Percentiles rank a stretch among this genome's conserved stretches.
phyloP scores from a whole-genome alignment of 35 echinoderm and acorn worm genomes.

The Antedon bifida region DNA sequence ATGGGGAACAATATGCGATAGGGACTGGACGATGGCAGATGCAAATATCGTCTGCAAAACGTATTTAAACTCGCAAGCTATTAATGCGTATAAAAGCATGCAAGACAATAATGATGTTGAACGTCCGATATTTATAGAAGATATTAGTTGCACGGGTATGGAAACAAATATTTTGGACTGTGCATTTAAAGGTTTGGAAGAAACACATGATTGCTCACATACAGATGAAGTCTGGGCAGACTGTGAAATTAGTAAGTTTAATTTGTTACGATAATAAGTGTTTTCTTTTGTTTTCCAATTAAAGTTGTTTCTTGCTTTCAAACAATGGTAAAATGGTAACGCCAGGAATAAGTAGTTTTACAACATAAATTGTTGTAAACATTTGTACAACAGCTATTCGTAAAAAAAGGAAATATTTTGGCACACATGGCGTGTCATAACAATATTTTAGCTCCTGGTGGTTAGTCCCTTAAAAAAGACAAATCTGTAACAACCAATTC shows the following conservation, averaged over 20 bases:
- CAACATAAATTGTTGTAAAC: too few relatives aligned
- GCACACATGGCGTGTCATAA: too few relatives aligned
- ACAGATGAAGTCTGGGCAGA: not conserved
- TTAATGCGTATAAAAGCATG: not conserved
- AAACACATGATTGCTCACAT: not conserved
- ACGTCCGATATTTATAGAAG: not conserved
- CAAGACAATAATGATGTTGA: not conserved
- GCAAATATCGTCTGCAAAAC: constrained; percentile 17
- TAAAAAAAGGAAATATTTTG: too few relatives aligned
- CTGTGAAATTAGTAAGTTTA: not conserved
- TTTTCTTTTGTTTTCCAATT: too few relatives aligned
- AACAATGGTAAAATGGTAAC: too few relatives aligned
- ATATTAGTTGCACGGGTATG: not conserved
- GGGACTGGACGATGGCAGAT: constrained; percentile 3
- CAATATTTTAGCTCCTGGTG: too few relatives aligned
- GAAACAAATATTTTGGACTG: not conserved
- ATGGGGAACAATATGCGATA: constrained; percentile 36
- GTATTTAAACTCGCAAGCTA: not conserved
- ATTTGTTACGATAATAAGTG: too few relatives aligned
- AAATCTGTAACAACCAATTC: too few relatives aligned
- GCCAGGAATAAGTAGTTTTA: too few relatives aligned
- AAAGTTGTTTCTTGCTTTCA: too few relatives aligned
- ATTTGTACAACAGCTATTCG: too few relatives aligned
- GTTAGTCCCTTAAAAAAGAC: too few relatives aligned
- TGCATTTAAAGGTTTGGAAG: not conserved